Evolutionary conservation across 2,888 invertebrate genomes (phyloP).

Genomic region (Oconnorella tubifera): DNA sequence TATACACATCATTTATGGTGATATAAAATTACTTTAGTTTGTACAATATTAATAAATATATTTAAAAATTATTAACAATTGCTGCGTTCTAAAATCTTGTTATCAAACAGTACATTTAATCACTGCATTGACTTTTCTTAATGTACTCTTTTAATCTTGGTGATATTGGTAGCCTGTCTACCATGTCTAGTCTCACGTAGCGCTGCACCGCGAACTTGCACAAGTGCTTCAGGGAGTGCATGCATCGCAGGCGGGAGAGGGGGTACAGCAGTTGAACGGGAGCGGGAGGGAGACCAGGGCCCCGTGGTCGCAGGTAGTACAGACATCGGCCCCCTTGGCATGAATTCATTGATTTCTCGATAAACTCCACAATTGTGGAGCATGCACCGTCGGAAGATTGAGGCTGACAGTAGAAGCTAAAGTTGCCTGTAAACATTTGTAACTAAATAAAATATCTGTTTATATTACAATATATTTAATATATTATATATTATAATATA

Average conservation of each 20-base stretch:
- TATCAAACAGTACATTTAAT: constrained; percentile 23
- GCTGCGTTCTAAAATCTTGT: not conserved
- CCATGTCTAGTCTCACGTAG: constrained; percentile 66
- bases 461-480: too few relatives aligned
- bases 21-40: too few relatives aligned
- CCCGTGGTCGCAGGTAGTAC: constrained; percentile 68
- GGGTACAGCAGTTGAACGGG: constrained; percentile 72
- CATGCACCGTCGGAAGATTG: constrained; percentile 49
- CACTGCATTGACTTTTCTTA: constrained; percentile 40
- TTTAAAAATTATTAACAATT: not conserved
- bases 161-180: constrained; percentile 67
- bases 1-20: too few relatives aligned
- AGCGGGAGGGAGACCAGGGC: constrained; percentile 60
- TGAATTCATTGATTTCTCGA: constrained; percentile 68
- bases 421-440: constrained; percentile 81
- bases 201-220: constrained; percentile 68
- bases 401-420: constrained; percentile 56
- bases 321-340: constrained; percentile 70
- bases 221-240: constrained; percentile 68
- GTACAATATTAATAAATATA: not conserved
- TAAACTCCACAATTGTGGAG: constrained; percentile 66
- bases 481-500: too few relatives aligned
- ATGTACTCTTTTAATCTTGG: constrained; percentile 57
- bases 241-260: constrained; percentile 68
- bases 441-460: too few relatives aligned